A percentile compares a stretch with the other conserved stretches of the same genome.
Evolutionary conservation across 2,797 vertebrate genomes (phyloP).

Genomic region (Enteromius thamalakanensis): DNA sequence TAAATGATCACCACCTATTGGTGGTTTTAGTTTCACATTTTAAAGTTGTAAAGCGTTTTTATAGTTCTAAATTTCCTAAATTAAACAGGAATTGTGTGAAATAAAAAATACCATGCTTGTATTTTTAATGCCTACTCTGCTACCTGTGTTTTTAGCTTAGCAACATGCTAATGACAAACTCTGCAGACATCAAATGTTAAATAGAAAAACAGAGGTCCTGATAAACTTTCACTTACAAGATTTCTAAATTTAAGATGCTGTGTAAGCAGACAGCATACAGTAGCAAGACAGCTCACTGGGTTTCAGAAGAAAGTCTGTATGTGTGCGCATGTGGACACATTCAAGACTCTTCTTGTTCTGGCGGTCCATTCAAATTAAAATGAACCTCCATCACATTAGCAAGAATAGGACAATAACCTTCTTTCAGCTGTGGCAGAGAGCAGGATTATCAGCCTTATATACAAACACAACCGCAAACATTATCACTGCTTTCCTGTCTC

Average conservation of each 20-base stretch:
- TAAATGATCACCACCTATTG: not conserved
- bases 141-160: slow-evolving; percentile 2
- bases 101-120: not conserved
- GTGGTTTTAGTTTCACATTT: not conserved
- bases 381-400: slow-evolving; percentile 74
- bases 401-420: slow-evolving; percentile 72
- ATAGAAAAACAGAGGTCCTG: not conserved
- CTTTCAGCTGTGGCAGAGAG: slow-evolving; percentile 72
- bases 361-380: slow-evolving; percentile 78
- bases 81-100: too few species aligned
- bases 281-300: not conserved
- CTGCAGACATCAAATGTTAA: not conserved
- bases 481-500: slow-evolving; percentile 66
- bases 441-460: slow-evolving; percentile 70
- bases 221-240: not conserved
- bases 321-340: slow-evolving; percentile 21
- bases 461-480: slow-evolving; percentile 62
- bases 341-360: slow-evolving; percentile 65
- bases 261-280: not conserved
- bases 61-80: not conserved
- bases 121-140: not conserved
- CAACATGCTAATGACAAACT: not conserved
- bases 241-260: not conserved
- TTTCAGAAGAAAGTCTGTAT: not conserved
- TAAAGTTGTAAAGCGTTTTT: not conserved